Percentiles rank a stretch among this genome's conserved stretches.
Conservation (phyloP, 2,113 vertebrate species). For the Fukomys damarensis region DNA sequence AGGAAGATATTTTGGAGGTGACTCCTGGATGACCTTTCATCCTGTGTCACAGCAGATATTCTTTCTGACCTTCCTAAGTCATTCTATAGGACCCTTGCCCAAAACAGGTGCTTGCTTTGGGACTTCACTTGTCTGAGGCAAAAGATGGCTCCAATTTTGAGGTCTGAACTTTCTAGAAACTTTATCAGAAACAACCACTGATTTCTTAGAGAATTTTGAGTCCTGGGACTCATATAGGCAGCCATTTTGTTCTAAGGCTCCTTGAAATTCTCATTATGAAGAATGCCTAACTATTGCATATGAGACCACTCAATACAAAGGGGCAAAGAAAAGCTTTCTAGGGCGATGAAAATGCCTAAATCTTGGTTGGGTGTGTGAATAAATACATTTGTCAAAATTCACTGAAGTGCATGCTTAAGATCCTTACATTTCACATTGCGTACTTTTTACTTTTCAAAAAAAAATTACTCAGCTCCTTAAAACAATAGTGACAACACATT, state of each 20-base stretch:
- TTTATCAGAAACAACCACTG: slow-evolving; percentile 20
- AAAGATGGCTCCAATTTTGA: background rate
- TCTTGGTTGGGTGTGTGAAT: background rate
- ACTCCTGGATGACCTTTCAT: background rate
- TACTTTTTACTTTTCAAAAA: background rate
- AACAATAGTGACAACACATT: background rate
- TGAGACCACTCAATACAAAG: background rate
- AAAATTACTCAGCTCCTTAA: background rate
- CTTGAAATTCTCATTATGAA: slow-evolving; percentile 20
- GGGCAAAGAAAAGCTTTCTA: background rate
- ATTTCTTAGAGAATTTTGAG: slow-evolving; percentile 35
- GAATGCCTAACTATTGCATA: background rate
- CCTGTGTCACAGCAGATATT: background rate
- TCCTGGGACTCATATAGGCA: background rate
- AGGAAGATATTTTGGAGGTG: background rate
- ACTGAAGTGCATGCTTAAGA: background rate
- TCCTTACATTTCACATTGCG: background rate
- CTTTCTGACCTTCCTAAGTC: background rate
- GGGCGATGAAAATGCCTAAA: background rate
- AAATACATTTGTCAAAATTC: slow-evolving; percentile 9
- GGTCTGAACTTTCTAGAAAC: slow-evolving; percentile 35
- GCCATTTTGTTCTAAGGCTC: background rate
- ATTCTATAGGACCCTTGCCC: background rate
- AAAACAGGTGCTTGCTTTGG: background rate
- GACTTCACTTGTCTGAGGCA: background rate